Evolutionary conservation across 2,888 invertebrate species (phyloP).

Genomic region (Tinea pellionella): DNA sequence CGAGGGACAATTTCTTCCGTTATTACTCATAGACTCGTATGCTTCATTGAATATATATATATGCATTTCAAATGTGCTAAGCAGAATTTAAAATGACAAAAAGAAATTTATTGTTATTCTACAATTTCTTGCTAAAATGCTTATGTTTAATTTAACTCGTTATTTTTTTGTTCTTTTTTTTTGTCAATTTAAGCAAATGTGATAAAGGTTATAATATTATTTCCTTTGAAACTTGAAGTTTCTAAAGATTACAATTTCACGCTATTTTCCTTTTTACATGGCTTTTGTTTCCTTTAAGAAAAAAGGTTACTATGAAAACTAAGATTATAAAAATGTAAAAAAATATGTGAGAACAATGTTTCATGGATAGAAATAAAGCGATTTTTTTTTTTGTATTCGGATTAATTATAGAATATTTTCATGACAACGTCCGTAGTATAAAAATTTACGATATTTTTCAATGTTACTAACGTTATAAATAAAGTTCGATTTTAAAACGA

Average conservation of each 20-base stretch:
- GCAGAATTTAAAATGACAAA: too few relatives aligned
- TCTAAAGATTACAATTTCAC: not conserved
- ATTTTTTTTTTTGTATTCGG: too few relatives aligned
- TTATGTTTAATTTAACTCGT: not conserved
- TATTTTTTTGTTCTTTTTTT: not conserved
- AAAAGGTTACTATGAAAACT: too few relatives aligned
- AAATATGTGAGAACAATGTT: too few relatives aligned
- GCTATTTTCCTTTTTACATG: not conserved
- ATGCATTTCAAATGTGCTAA: too few relatives aligned
- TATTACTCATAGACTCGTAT: too few relatives aligned
- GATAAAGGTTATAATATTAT: not conserved
- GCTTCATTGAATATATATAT: too few relatives aligned
- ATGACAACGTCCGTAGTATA: not conserved
- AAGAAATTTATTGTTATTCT: not conserved
- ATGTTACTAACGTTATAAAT: not conserved
- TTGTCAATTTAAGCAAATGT: not conserved
- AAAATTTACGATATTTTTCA: not conserved
- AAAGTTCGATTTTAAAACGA: too few relatives aligned
- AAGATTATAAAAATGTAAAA: too few relatives aligned
- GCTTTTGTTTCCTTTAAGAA: not conserved
- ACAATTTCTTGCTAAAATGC: not conserved
- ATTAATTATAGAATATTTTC: too few relatives aligned
- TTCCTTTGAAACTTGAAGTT: conserved; percentile 3
- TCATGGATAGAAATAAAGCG: too few relatives aligned
- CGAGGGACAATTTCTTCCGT: too few relatives aligned